Percentiles rank a stretch among this genome's conserved stretches.
Conservation (phyloP, 1,140 invertebrate genomes). For the Drosophila dunni region DNA sequence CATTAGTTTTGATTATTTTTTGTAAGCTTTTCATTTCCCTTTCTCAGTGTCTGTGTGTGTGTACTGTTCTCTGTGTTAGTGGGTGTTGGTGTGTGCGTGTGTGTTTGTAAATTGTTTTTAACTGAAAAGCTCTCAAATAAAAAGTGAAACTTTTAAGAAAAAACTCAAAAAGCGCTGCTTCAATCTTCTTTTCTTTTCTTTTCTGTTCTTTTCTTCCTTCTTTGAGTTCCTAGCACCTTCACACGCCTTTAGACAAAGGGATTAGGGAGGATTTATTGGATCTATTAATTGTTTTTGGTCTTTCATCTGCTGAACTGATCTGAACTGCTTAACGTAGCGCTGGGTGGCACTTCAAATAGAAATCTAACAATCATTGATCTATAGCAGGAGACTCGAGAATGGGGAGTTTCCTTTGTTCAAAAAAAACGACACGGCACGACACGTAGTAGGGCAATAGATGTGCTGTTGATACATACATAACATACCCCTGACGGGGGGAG, state of each 20-base stretch:
- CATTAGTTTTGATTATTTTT: constrained; percentile 41
- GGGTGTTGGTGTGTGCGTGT: constrained; percentile 42
- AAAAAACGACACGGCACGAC: constrained; percentile 85
- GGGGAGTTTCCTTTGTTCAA: constrained; percentile 47
- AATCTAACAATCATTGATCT: constrained; percentile 26
- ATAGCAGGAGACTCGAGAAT: constrained; percentile 43
- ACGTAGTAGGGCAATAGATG: constrained; percentile 85
- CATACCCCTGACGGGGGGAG: constrained; percentile 92
- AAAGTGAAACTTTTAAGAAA: constrained; percentile 53
- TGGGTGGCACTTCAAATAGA: constrained; percentile 5
- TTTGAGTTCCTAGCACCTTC: constrained; percentile 38
- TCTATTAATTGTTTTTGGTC: constrained; percentile 8
- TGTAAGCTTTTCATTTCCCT: constrained; percentile 32
- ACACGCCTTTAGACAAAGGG: constrained; percentile 31
- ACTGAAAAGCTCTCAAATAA: constrained; percentile 68
- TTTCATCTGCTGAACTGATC: constrained; percentile 10
- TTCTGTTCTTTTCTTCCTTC: constrained; percentile 5
- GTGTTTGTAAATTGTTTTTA: constrained; percentile 12
- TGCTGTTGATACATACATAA: constrained; percentile 89
- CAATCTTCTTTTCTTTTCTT: constrained; percentile 25
- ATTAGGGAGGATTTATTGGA: not conserved
- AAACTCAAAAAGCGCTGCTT: constrained; percentile 60
- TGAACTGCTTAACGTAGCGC: not conserved
- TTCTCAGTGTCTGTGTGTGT: constrained; percentile 28
- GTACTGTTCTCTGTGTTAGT: constrained; percentile 31